Evolutionary conservation across 2,797 vertebrate genomes (phyloP).

Genomic region (Chanos chanos): DNA sequence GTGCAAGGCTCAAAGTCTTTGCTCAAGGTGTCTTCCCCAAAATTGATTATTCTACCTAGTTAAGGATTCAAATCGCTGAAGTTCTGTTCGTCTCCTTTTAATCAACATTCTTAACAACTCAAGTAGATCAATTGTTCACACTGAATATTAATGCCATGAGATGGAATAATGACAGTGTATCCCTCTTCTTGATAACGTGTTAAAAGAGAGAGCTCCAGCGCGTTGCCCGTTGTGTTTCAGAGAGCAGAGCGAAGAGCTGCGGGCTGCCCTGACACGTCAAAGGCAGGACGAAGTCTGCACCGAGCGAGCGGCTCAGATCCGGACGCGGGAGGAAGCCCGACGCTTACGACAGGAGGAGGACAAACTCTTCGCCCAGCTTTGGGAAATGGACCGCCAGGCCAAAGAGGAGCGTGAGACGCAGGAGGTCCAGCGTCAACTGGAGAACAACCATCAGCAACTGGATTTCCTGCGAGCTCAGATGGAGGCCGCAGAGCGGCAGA

Average conservation of each 20-base stretch:
- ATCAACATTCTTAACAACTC: no score
- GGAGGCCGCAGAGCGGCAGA: constrained; percentile 48
- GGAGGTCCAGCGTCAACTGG: constrained; percentile 35
- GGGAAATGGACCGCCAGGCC: constrained; percentile 73
- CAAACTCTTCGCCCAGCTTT: constrained; percentile 67
- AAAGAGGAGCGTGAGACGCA: constrained; percentile 65
- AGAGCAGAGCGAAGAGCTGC: constrained; percentile 73
- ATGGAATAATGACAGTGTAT: no score
- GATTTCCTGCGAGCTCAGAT: constrained; percentile 66
- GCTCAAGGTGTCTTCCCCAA: no score
- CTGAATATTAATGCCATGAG: no score
- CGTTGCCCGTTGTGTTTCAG: constrained; percentile 46
- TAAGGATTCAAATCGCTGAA: no score
- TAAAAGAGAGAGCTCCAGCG: background rate
- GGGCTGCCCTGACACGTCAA: constrained; percentile 35
- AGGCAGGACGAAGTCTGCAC: constrained; percentile 58
- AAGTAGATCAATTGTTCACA: no score
- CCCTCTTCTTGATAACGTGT: no score
- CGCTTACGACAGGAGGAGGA: constrained; percentile 69
- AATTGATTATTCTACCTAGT: no score
- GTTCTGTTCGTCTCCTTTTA: no score
- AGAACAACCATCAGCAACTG: constrained; percentile 47
- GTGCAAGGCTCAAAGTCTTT: no score
- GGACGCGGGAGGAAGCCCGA: constrained; percentile 55
- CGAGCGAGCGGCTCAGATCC: constrained; percentile 75